These are phyloP conservation scores for Spialia ferax DNA, from an alignment of 2,888 invertebrate species.

Conservation along the genomic window DNA sequence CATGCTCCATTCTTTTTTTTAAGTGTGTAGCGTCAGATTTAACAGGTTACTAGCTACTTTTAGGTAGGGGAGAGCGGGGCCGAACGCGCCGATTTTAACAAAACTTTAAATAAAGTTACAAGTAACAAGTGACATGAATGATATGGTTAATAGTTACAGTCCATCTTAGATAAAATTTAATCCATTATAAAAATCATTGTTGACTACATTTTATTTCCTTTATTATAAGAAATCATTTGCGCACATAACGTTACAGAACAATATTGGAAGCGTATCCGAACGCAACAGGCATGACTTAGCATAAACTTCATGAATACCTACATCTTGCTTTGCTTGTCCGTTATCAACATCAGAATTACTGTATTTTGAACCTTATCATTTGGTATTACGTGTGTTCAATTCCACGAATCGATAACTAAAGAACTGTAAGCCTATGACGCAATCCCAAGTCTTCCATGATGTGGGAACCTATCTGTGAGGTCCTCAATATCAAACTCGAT, in stretches of 20 bases:
- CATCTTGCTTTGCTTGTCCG: not conserved
- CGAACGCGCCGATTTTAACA: too few relatives aligned
- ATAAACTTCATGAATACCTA: conserved; percentile 2
- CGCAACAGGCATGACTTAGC: conserved; percentile 24
- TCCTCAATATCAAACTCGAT: conserved; percentile 20
- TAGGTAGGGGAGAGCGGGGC: too few relatives aligned
- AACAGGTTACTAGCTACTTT: too few relatives aligned
- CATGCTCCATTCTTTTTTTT: too few relatives aligned
- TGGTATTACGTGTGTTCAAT: not conserved
- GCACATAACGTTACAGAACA: conserved; percentile 10
- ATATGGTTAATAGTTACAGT: too few relatives aligned
- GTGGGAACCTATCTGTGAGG: conserved; percentile 29
- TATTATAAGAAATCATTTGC: not conserved
- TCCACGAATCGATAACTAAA: not conserved
- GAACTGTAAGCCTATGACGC: conserved; percentile 17
- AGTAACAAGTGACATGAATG: too few relatives aligned
- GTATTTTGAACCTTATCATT: conserved; percentile 24
- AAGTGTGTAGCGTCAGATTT: too few relatives aligned
- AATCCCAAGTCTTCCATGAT: not conserved
- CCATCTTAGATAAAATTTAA: too few relatives aligned
- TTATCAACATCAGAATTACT: not conserved
- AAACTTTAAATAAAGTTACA: too few relatives aligned
- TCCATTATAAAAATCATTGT: too few relatives aligned
- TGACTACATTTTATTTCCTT: too few relatives aligned
- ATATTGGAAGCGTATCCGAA: conserved; percentile 24